Base-by-base conservation (phyloP, 2,113 vertebrate species). In the Sterrhoptilus dennistouni region DNA sequence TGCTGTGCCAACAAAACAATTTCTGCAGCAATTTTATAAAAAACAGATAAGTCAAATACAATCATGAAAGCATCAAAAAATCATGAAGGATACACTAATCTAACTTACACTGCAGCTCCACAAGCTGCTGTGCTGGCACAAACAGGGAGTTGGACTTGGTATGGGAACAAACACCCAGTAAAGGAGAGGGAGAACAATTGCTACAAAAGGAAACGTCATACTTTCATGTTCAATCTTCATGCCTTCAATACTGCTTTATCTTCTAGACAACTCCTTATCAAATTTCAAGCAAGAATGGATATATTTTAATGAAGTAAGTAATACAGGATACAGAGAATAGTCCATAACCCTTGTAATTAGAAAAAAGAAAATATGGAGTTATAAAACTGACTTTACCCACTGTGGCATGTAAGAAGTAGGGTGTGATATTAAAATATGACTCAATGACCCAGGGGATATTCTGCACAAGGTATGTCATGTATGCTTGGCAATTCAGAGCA, bases 391-490 rank as follows among this genome's bases (percentile, higher is more conserved):
- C 52, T 87, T 75, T 33, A 85, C 18, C 57, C 54, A 77, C 59
- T 61, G 82, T 5, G 38, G 76, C 29, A 78, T 47, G 22, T 17
- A 60, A 65, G 38, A 78, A 84, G 19, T 24, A 75, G 22, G 22
- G 33, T 81, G 78, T 81, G 82, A 86, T 92, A 92, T 63, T 83
- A 71, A 93, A 93, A 86, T n/a, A 92, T 75, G 72, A 95, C 80
- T 95, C 89, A 83, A 7, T 75, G 69, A 92, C 89, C 47, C 40
- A 60, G 44, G 64, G 78, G 89, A 94, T 78, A 74, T 25, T 81
- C 77, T 77, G 47, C 29, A 91, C 35, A 80, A 94, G 29, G 64
- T 56, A 63, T 57, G 52, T 19, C 83, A 80, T 5, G 14, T 88
- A 74, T 36, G 56, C 75, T 36, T 92, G 69, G 93, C 86, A 95